These are phyloP conservation scores for Lonchura striata DNA, from an alignment of 2,113 vertebrate species.

Conservation along the genomic window DNA sequence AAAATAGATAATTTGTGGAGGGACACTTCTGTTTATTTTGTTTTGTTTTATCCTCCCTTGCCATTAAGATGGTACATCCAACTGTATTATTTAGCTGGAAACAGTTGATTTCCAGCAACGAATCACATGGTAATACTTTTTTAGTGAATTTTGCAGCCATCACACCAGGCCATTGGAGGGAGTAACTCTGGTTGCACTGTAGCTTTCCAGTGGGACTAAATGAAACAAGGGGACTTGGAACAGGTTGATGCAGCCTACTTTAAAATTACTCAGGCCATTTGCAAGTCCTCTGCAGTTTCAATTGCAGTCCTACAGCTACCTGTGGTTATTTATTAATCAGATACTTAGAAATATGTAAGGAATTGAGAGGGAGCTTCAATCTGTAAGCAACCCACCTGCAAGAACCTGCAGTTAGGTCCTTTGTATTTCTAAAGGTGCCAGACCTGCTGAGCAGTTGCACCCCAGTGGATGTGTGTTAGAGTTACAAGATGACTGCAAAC, in stretches of 20 bases:
- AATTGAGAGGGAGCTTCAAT: not conserved
- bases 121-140: not conserved
- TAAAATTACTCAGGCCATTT: not conserved
- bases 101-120: not conserved
- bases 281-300: not conserved
- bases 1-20: not conserved
- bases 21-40: rapidly evolving
- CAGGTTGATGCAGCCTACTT: not conserved
- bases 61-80: not conserved
- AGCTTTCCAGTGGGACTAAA: not conserved
- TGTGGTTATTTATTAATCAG: not conserved
- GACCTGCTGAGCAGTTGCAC: not conserved
- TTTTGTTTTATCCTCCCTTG: not conserved
- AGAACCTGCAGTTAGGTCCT: not conserved
- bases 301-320: not conserved
- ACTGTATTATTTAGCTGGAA: not conserved
- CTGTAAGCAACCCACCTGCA: not conserved
- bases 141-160: not conserved
- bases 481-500: not conserved
- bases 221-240: not conserved
- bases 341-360: not conserved
- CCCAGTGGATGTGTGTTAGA: not conserved
- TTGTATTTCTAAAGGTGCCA: not conserved
- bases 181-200: not conserved
- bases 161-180: not conserved